Evolutionary conservation across 2,888 invertebrate species (phyloP), one percentile per base, ranked within the genome.

Genomic region (Drosophila multiciliata): DNA sequence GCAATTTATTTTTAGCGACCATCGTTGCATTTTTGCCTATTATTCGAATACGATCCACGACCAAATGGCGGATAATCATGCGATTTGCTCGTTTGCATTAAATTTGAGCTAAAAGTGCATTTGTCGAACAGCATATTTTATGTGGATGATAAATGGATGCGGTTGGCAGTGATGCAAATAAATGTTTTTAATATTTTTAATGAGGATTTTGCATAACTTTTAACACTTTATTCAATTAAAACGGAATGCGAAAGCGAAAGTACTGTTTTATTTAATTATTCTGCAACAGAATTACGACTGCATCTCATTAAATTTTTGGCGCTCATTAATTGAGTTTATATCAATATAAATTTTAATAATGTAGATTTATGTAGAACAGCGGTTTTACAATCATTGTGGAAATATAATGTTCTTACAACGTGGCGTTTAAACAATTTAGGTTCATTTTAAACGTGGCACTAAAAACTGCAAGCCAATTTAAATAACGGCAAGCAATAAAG

Each of bases 51-150:
- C 36, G 26, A 35, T 38, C 42, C 1, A 50, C 29, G 29, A 32
- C 57, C 66, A 66, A 78, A 74, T 87, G 67, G 49, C 32, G 54
- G 62, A 59, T 68, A 81, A 81, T 83, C 73, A 75, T 66, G 81
- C 69, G 70, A 84, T 83, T 72, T 64, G 53, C 62, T 32, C 64
- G 54, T 76, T 76, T 66, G 52, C 65, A 76, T 67, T 65, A 40
- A 45, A 58, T 69, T 61, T 61, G 48, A 26, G 26, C 36, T 9
- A 38, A 62, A 52, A 61, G 50, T 33, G 52, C 48, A 64, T 78
- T 66, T 66, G 62, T 48, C 59, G 29, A 40, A 36, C 20, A 72
- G 48, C 69, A 73, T 52, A 65, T 67, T 35, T 26, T 4, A 8
- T 67, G 54, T 58, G 71, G 66, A 68, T 53, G 66, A 58, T 58